Conservation (phyloP, 2,113 vertebrate species). For the Hemiscyllium ocellatum region DNA sequence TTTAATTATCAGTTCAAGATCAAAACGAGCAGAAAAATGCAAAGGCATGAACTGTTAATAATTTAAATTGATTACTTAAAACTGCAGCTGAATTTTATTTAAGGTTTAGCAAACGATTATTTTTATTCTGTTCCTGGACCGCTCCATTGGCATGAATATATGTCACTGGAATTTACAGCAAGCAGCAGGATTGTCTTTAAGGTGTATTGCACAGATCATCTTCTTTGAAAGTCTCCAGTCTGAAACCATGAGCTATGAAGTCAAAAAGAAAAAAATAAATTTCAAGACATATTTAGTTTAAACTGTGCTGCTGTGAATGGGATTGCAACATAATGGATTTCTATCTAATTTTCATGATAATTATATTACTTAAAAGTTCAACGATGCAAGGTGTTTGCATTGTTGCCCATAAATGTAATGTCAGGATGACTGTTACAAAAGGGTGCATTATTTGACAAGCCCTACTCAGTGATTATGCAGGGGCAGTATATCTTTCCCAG, state of each 20-base stretch:
- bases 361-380: neutral
- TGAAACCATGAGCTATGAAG: neutral
- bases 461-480: neutral
- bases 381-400: neutral
- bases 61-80: constrained; percentile 29
- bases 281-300: neutral
- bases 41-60: constrained; percentile 18
- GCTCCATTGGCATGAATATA: neutral
- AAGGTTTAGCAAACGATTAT: neutral
- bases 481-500: neutral
- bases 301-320: neutral
- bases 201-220: neutral
- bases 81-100: constrained; percentile 29
- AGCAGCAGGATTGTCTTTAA: neutral
- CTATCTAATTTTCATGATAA: neutral
- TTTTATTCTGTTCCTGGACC: neutral
- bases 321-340: neutral
- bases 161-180: neutral
- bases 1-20: constrained; percentile 29
- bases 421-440: neutral
- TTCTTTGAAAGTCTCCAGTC: neutral
- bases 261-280: neutral
- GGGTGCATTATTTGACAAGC: neutral
- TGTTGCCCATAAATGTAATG: neutral
- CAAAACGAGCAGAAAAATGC: neutral